Evolutionary conservation across 2,797 vertebrate genomes (phyloP), one percentile per base, ranked within the genome.

Genomic region (Karalla daura): DNA sequence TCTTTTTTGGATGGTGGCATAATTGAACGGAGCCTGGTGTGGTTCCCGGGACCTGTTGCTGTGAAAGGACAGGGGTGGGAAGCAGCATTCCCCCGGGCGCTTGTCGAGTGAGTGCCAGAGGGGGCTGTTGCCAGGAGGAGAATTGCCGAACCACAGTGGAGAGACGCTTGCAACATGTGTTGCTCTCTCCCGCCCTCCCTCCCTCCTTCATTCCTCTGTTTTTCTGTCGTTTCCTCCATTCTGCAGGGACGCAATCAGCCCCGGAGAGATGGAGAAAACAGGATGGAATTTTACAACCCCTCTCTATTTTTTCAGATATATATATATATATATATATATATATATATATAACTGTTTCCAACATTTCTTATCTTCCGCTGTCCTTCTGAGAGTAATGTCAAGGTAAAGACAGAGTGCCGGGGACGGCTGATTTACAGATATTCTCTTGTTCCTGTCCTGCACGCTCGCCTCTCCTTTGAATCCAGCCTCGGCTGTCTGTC

Each of bases 11-110:
- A 62, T 40, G 60, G 49, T 69, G 43, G 9, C 10, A 45, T 86
- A 70, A 84, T 87, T 85, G 41, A 84, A 89, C 88, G 78, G 77
- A 62, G 55, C 55, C 61, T 65, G 51, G 74, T 78, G 37, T 58
- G 49, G 65, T 70, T 76, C 62, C 52, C 70, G 30, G 75, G 73
- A 83, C 80, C 76, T 81, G 86, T 89, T 89, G 81, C 88, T 54
- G 63, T 79, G 80, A 82, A 84, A 85, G 83, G 64, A 86, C 54
- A 74, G 59, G 64, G 80, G 70, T 69, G 63, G 75, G 78, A 74
- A 66, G 71, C 73, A 65, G 72, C 84, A 85, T 86, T 75, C 77
- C 55, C 69, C 75, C 71, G n/a, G 81, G 88, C 77, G 70, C 71
- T 81, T 60, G 52, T 73, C 9, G n/a, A 70, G 63, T 81, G 60